Evolutionary conservation across 1,140 invertebrate species (phyloP).

Genomic region (Bombus huntii): DNA sequence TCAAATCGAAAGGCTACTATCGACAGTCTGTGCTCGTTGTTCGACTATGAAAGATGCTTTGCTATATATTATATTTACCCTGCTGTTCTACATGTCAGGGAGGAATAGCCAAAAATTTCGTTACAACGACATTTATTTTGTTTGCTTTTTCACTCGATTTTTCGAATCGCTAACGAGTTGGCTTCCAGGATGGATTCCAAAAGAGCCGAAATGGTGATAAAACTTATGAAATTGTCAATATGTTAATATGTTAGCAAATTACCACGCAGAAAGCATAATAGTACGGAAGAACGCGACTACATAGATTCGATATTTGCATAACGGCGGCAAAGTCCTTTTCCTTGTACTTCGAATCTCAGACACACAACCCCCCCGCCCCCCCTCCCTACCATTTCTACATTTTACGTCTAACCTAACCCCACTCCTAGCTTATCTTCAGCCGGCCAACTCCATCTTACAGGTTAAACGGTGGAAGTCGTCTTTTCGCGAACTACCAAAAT

Average conservation of each 20-base stretch:
- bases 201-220: not conserved
- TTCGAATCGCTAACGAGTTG: not conserved
- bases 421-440: not conserved
- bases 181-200: fast-evolving
- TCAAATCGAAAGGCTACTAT: slow-evolving; percentile 19
- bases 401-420: not conserved
- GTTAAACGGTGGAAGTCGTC: not conserved
- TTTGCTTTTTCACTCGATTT: not conserved
- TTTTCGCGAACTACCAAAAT: fast-evolving
- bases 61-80: not conserved
- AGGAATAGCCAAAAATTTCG: not conserved
- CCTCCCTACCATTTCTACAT: not conserved
- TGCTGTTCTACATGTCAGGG: not conserved
- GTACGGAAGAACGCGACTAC: not conserved
- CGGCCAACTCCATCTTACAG: not conserved
- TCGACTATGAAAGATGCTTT: not conserved
- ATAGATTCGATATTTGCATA: not conserved
- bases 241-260: not conserved
- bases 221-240: not conserved
- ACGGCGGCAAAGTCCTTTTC: no score
- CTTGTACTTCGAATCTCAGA: not conserved
- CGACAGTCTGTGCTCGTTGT: not conserved
- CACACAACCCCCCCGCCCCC: no score
- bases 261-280: not conserved
- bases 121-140: not conserved